Percentiles rank a stretch among this genome's conserved stretches.
phyloP scores from a whole-genome alignment of 2,113 vertebrate genomes.

The Bettongia penicillata region DNA sequence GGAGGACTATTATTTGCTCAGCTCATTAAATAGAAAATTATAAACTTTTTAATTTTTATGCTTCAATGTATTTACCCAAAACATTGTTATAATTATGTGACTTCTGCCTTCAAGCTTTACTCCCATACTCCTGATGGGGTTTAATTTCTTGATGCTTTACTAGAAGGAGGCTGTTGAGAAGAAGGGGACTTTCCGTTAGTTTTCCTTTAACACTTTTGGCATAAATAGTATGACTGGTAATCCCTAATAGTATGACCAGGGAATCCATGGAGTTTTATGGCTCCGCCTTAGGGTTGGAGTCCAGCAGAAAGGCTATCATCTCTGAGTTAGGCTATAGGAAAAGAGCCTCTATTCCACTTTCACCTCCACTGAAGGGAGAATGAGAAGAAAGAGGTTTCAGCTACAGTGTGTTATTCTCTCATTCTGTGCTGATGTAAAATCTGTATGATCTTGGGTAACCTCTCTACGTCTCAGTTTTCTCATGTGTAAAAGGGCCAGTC shows the following conservation, averaged over 20 bases:
- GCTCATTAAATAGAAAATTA: not conserved
- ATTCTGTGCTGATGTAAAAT: not conserved
- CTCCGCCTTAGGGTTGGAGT: fast-evolving
- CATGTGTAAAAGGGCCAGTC: not conserved
- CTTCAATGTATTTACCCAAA: not conserved
- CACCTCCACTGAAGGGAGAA: not conserved
- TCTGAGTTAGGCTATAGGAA: not conserved
- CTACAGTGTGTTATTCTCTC: not conserved
- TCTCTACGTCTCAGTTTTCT: constrained; percentile 36
- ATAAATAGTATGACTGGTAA: not conserved
- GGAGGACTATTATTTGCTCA: not conserved
- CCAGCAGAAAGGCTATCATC: not conserved
- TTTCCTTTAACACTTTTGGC: not conserved
- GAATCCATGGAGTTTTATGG: not conserved
- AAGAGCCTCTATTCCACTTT: not conserved
- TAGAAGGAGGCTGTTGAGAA: not conserved
- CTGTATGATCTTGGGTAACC: not conserved
- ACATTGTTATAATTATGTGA: not conserved
- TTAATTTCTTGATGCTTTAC: not conserved
- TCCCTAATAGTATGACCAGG: not conserved
- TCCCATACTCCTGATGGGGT: not conserved
- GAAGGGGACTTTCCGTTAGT: not conserved
- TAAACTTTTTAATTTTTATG: not conserved
- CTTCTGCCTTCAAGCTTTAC: not conserved
- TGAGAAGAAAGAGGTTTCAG: not conserved